Conservation (phyloP, 2,797 vertebrate genomes). For the Notoglanidium macrostoma region DNA sequence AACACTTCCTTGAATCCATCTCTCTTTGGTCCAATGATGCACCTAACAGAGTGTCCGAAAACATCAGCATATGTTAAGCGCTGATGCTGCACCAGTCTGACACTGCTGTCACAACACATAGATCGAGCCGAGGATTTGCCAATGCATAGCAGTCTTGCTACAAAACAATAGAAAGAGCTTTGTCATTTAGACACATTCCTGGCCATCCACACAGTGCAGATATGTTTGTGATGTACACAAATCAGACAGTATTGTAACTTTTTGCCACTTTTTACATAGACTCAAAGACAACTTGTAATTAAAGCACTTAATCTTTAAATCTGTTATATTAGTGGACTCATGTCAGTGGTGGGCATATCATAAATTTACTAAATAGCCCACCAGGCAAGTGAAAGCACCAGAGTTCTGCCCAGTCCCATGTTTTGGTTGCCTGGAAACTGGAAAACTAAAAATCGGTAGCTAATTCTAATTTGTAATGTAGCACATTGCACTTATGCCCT, state of each 20-base stretch:
- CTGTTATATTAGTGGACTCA: background rate
- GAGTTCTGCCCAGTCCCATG: background rate
- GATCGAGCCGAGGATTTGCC: slow-evolving; percentile 2
- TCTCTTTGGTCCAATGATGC: slow-evolving; percentile 4
- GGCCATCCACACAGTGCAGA: background rate
- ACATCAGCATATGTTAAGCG: slow-evolving; percentile 36
- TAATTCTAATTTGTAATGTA: background rate
- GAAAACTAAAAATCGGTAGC: background rate
- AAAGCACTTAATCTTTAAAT: background rate
- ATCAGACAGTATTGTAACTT: background rate
- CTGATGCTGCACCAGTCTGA: slow-evolving; percentile 22
- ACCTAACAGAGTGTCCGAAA: slow-evolving; percentile 25
- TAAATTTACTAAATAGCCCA: background rate
- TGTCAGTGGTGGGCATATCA: background rate
- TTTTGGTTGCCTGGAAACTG: background rate
- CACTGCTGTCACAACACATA: slow-evolving; percentile 31
- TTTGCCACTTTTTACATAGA: background rate
- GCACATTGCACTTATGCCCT: background rate
- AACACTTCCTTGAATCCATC: slow-evolving; percentile 3
- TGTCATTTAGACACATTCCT: slow-evolving; percentile 12
- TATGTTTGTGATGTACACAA: background rate
- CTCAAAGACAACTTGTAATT: background rate
- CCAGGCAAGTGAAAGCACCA: background rate
- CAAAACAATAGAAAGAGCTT: background rate
- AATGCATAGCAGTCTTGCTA: slow-evolving; percentile 2